Conservation (phyloP, 64 coral and sea anemone species). For the Montipora capricornis region DNA sequence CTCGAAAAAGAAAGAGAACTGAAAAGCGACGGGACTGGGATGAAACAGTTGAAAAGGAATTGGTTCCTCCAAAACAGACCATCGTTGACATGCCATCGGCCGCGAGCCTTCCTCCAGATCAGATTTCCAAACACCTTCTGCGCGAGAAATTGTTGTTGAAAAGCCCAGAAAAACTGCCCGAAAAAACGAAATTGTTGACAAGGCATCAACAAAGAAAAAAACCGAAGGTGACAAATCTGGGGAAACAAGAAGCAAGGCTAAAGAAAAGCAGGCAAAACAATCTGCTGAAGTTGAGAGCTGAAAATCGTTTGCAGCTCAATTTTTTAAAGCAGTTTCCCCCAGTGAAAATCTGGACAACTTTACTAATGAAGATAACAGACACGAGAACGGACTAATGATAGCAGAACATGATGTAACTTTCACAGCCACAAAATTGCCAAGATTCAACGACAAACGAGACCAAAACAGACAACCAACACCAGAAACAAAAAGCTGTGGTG, state of each 20-base stretch:
- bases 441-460: background rate
- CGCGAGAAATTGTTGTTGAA: background rate
- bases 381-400: background rate
- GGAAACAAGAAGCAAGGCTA: background rate
- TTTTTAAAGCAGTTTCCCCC: background rate
- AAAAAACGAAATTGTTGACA: background rate
- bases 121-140: background rate
- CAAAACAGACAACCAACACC: background rate
- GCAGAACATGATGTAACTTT: background rate
- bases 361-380: background rate
- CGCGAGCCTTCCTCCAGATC: background rate
- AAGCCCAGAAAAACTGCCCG: background rate
- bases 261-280: constrained; percentile 1
- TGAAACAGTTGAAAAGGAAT: background rate
- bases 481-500: background rate
- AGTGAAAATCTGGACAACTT: background rate
- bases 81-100: background rate
- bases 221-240: background rate
- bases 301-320: background rate
- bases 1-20: background rate
- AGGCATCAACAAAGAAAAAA: background rate
- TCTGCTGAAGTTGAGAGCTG: background rate
- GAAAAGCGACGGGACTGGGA: background rate
- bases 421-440: background rate
- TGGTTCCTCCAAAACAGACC: background rate